phyloP scores from a whole-genome alignment of 2,797 vertebrate species.

The Lutjanus campechanus region DNA sequence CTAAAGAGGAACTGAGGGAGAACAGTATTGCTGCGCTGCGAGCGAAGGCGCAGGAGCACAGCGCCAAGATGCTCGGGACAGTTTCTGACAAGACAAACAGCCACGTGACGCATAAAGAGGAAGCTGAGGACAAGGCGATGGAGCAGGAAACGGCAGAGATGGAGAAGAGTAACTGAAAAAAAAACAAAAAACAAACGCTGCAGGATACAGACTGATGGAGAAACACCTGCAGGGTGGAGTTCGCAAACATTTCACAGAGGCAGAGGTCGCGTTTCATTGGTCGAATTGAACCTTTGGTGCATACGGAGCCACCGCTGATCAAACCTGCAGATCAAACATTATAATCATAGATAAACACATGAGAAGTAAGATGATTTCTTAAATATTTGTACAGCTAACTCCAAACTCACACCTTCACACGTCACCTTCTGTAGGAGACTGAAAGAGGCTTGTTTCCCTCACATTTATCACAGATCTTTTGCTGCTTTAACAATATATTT shows the following conservation, averaged over 20 bases:
- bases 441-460: neutral
- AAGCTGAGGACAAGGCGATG: slow-evolving; percentile 40
- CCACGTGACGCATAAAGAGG: slow-evolving; percentile 39
- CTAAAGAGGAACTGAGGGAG: slow-evolving; percentile 97
- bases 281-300: slow-evolving; percentile 3
- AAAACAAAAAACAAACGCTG: neutral
- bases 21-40: slow-evolving; percentile 96
- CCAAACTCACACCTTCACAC: slow-evolving; percentile 7
- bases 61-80: slow-evolving; percentile 94
- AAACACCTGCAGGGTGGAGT: slow-evolving; percentile 16
- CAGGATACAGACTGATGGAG: slow-evolving; percentile 10
- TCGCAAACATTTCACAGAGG: slow-evolving; percentile 6
- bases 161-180: slow-evolving; percentile 57
- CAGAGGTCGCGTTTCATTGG: neutral
- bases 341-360: neutral
- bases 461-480: slow-evolving; percentile 8
- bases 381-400: slow-evolving; percentile 12
- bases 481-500: slow-evolving; percentile 36
- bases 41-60: slow-evolving; percentile 98
- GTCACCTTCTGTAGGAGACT: neutral
- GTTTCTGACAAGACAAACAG: slow-evolving; percentile 74
- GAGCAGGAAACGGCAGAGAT: slow-evolving; percentile 49
- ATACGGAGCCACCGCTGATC: neutral
- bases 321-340: slow-evolving; percentile 9
- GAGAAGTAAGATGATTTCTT: neutral